Conservation (phyloP, 2,113 vertebrate genomes). For the Sturnira hondurensis region DNA sequence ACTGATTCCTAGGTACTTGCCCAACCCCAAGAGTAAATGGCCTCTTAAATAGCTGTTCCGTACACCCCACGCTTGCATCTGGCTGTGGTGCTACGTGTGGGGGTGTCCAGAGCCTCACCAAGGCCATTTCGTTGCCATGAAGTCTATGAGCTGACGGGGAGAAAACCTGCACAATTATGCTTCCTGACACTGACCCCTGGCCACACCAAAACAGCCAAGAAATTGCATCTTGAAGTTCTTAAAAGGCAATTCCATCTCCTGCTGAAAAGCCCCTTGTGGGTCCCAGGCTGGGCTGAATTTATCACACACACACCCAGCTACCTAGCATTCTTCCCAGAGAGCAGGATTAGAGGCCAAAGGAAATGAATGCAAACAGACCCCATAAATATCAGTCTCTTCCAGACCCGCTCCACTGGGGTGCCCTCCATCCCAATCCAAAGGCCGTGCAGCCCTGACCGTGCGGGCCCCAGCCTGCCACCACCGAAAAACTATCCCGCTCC, state of each 20-base stretch:
- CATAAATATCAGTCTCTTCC: not conserved
- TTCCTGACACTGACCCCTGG: not conserved
- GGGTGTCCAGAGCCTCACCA: not conserved
- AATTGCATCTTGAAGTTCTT: not conserved
- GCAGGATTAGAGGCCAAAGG: slow-evolving; percentile 19
- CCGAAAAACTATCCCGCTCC: not conserved
- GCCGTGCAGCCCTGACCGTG: not conserved
- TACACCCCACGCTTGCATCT: rapidly evolving
- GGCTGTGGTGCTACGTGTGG: not conserved
- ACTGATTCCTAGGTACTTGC: not conserved
- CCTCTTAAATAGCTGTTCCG: not conserved
- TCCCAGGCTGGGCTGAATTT: not conserved
- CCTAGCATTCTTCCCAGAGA: slow-evolving; percentile 15
- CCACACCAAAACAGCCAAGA: not conserved
- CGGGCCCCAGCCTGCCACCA: rapidly evolving
- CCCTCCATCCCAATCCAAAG: rapidly evolving
- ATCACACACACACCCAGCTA: slow-evolving; percentile 30
- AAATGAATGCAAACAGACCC: not conserved
- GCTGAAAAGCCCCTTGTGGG: slow-evolving; percentile 20
- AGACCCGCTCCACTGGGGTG: not conserved
- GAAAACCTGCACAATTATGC: not conserved
- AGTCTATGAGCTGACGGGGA: not conserved
- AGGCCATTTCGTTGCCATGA: rapidly evolving
- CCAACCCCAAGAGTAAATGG: no score
- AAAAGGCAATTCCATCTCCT: slow-evolving; percentile 11